A percentile compares a stretch with the other conserved stretches of the same genome.
phyloP scores from a whole-genome alignment of 2,888 invertebrate genomes.

The Megalurothrips usitatus region DNA sequence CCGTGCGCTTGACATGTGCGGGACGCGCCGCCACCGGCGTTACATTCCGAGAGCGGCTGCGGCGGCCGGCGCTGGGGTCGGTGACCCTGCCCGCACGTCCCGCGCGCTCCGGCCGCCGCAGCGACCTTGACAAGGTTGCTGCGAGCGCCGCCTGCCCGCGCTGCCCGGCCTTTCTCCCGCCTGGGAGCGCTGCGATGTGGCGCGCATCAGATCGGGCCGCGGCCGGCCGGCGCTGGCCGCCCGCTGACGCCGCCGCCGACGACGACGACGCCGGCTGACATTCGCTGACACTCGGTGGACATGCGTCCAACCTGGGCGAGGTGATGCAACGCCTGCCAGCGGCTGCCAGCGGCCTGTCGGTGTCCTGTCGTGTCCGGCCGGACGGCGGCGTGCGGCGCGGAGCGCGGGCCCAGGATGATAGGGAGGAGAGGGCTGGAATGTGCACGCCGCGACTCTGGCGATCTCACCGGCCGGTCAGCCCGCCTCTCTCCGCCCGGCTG shows the following conservation, averaged over 20 bases:
- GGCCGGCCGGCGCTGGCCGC: neutral
- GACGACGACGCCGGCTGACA: neutral
- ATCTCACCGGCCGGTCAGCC: neutral
- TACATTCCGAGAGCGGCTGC: neutral
- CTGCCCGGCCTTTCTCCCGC: too few species aligned
- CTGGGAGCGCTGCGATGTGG: neutral
- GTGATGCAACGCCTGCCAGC: neutral
- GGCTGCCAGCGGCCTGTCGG: neutral
- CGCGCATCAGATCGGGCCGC: neutral
- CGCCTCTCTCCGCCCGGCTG: neutral
- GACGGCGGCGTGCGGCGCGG: neutral
- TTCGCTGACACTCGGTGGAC: neutral
- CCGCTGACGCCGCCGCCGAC: neutral
- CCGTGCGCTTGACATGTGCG: too few species aligned
- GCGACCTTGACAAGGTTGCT: constrained; percentile 48
- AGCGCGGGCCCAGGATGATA: neutral
- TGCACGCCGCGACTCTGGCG: neutral
- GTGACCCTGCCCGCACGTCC: neutral
- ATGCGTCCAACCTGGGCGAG: neutral
- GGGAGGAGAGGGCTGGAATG: neutral
- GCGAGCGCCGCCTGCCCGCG: constrained; percentile 27
- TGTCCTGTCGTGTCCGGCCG: neutral
- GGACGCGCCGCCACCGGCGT: too few species aligned
- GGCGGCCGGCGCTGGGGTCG: neutral
- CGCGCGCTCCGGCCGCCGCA: constrained; percentile 12